phyloP scores from a whole-genome alignment of 2,888 invertebrate species.

The Zootermopsis nevadensis region DNA sequence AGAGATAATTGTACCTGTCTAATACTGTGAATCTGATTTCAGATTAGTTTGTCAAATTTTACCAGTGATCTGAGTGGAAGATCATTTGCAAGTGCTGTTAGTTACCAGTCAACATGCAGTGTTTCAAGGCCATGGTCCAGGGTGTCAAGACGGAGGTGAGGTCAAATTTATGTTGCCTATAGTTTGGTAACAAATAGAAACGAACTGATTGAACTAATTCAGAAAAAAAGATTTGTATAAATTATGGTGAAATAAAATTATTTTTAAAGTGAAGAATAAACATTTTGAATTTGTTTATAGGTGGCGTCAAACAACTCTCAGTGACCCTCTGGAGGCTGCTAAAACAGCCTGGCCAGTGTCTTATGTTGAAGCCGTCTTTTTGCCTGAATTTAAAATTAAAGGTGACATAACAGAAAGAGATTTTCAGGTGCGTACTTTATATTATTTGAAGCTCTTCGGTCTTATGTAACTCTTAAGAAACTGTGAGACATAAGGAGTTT shows the following conservation, averaged over 20 bases:
- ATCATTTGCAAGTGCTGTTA: constrained; percentile 70
- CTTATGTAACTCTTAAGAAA: no score
- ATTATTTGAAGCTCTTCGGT: no score
- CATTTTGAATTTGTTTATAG: constrained; percentile 60
- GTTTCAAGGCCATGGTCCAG: constrained; percentile 74
- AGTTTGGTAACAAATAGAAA: no score
- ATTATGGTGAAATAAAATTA: no score
- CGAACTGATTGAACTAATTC: no score
- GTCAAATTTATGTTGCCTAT: no score
- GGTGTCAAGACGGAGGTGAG: constrained; percentile 55
- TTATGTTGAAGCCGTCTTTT: constrained; percentile 83
- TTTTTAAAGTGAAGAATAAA: background rate
- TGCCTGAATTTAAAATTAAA: constrained; percentile 87
- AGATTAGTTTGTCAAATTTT: constrained; percentile 71
- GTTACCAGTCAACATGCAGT: constrained; percentile 71
- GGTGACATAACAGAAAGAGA: constrained; percentile 70
- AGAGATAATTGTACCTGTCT: no score
- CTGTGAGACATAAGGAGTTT: no score
- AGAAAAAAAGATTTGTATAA: no score
- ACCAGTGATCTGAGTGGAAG: constrained; percentile 71
- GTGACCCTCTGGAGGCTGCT: constrained; percentile 67
- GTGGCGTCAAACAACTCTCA: constrained; percentile 75
- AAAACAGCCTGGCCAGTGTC: constrained; percentile 88
- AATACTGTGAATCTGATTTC: constrained; percentile 56
- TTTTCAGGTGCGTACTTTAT: constrained; percentile 66